These are phyloP conservation scores for Clarias platycephalus DNA, from an alignment of 2,797 vertebrate species.

Conservation along the genomic window DNA sequence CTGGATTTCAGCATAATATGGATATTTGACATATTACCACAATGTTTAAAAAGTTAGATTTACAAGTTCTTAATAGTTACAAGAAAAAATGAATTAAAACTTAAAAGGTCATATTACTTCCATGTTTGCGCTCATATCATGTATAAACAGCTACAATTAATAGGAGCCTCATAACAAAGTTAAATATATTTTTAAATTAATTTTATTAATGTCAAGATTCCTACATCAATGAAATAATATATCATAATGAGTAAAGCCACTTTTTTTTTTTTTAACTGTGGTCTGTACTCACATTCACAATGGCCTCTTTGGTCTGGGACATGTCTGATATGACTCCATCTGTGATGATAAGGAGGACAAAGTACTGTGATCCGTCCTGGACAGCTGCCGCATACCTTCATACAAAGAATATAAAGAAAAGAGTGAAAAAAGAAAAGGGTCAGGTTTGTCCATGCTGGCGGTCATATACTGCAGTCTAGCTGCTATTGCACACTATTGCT, in stretches of 20 bases:
- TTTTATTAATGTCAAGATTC: background rate
- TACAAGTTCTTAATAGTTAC: background rate
- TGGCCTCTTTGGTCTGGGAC: conserved; percentile 98
- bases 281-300: conserved; percentile 85
- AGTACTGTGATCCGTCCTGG: conserved; percentile 94
- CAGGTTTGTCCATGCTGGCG: background rate
- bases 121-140: background rate
- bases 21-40: background rate
- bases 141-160: background rate
- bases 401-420: conserved; percentile 11
- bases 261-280: background rate
- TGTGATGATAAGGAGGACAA: conserved; percentile 94
- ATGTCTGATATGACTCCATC: conserved; percentile 96
- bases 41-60: background rate
- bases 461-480: background rate
- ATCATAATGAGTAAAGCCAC: background rate
- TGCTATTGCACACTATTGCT: background rate
- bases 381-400: conserved; percentile 85
- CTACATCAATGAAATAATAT: background rate
- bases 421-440: background rate
- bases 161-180: background rate
- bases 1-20: background rate
- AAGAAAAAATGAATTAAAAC: background rate
- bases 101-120: background rate
- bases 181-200: background rate